Conservation (phyloP, 2,113 vertebrate genomes). For the human region GRCh38 chr5:69114501-69115000, state of each 20-base stretch:
- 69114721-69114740: not conserved
- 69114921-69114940: not conserved
- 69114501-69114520: slow-evolving; percentile 4
- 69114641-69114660: not conserved
- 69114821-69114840: not conserved
- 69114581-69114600: not conserved
- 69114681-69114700: not conserved
- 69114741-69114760: not conserved
- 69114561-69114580: not conserved
- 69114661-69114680: not conserved
- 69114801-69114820: not conserved
- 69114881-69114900: not conserved
- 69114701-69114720: not conserved
- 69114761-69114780: not conserved
- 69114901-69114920: not conserved
- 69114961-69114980: slow-evolving; percentile 19
- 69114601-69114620: not conserved
- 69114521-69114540: slow-evolving; percentile 33
- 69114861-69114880: not conserved
- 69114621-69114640: not conserved
- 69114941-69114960: slow-evolving; percentile 4
- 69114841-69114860: not conserved
- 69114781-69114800: not conserved
- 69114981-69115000: not conserved
- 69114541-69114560: not conserved